phyloP scores from a whole-genome alignment of 2,888 invertebrate species.

The Alcis repandata region DNA sequence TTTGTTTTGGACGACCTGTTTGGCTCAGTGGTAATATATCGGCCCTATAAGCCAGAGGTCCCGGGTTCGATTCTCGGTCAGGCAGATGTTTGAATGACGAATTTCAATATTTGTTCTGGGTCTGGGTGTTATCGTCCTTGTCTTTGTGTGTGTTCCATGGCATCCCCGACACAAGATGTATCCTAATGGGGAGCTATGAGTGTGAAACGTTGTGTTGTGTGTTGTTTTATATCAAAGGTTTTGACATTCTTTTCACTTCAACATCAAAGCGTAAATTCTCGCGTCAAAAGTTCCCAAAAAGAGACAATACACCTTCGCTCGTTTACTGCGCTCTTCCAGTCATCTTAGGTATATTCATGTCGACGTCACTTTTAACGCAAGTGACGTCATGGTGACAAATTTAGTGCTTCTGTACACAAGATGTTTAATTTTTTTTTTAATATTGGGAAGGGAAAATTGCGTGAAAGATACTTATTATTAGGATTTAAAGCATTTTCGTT shows the following conservation, averaged over 20 bases:
- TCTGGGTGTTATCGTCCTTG: too few species aligned
- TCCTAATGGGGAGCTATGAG: too few species aligned
- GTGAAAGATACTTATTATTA: background rate
- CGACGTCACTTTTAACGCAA: conserved; percentile 12
- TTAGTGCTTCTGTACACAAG: conserved; percentile 1
- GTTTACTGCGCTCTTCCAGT: conserved; percentile 22
- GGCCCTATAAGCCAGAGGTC: too few species aligned
- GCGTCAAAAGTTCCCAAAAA: conserved; percentile 15
- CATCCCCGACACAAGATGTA: too few species aligned
- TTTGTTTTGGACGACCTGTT: too few species aligned
- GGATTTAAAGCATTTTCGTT: background rate
- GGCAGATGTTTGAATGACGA: too few species aligned
- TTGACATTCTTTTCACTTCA: background rate
- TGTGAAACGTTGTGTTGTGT: too few species aligned
- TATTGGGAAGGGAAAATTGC: background rate
- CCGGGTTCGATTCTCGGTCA: too few species aligned
- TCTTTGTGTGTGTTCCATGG: too few species aligned
- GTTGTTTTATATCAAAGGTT: too few species aligned
- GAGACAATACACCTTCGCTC: conserved; percentile 22
- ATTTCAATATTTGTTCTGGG: too few species aligned
- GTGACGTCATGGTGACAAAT: conserved; percentile 9
- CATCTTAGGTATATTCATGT: conserved; percentile 27
- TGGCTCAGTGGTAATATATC: too few species aligned
- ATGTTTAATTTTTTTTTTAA: background rate
- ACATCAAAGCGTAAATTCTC: conserved; percentile 17